phyloP scores from a whole-genome alignment of 1,140 invertebrate species.

The Leptinotarsa defecta region DNA sequence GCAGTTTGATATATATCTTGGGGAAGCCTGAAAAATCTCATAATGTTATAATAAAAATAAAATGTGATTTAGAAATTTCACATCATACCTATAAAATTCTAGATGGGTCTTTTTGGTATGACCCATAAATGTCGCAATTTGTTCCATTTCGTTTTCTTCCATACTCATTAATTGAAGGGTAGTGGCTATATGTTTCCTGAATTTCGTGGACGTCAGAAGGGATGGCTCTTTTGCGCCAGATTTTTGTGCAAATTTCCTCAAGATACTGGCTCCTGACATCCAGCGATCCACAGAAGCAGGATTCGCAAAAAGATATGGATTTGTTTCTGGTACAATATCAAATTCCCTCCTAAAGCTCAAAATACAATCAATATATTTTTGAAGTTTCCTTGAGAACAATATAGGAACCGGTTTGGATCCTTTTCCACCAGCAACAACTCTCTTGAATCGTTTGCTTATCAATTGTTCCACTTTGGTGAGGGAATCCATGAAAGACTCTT shows the following conservation, averaged over 20 bases:
- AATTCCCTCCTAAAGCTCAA: background rate
- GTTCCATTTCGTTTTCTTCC: slow-evolving; percentile 34
- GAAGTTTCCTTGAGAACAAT: too few species aligned
- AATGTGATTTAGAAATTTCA: background rate
- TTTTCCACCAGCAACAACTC: too few species aligned
- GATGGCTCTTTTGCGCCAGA: slow-evolving; percentile 35
- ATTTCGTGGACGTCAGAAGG: slow-evolving; percentile 35
- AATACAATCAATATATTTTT: background rate
- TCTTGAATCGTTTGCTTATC: too few species aligned
- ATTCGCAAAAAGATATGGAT: slow-evolving; percentile 41
- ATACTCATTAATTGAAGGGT: background rate
- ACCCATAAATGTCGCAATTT: slow-evolving; percentile 39
- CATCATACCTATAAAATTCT: slow-evolving; percentile 38
- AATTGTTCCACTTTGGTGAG: too few species aligned
- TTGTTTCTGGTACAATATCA: slow-evolving; percentile 29
- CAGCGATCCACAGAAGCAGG: slow-evolving; percentile 33
- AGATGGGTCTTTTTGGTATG: slow-evolving; percentile 40
- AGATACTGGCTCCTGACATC: slow-evolving; percentile 30
- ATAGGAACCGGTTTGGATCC: too few species aligned
- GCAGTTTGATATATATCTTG: slow-evolving; percentile 35
- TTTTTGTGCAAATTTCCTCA: slow-evolving; percentile 29
- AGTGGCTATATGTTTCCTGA: slow-evolving; percentile 42
- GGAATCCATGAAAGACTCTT: too few species aligned
- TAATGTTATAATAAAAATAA: background rate
- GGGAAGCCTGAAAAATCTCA: slow-evolving; percentile 27